Percentiles rank a stretch among this genome's conserved stretches.
Evolutionary conservation across 2,797 vertebrate genomes (phyloP).

Genomic region (Geotrypetes seraphini): DNA sequence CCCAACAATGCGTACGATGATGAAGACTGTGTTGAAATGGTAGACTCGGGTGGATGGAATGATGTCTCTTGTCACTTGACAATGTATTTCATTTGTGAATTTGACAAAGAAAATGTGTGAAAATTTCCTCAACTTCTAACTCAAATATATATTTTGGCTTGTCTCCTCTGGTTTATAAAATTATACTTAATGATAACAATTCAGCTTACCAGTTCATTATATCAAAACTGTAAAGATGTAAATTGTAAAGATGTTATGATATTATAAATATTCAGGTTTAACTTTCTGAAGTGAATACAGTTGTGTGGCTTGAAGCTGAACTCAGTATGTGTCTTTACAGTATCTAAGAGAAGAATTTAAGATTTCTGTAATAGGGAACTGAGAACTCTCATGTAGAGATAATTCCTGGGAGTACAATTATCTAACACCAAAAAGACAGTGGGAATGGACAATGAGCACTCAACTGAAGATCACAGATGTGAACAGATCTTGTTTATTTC

Average conservation of each 20-base stretch:
- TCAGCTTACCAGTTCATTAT: constrained; percentile 9
- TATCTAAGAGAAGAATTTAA: too few species aligned
- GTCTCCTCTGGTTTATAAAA: constrained; percentile 3
- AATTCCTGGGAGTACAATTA: too few species aligned
- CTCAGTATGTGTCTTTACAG: too few species aligned
- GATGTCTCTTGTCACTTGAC: constrained; percentile 86
- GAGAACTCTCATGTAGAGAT: too few species aligned
- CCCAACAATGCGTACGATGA: constrained; percentile 90
- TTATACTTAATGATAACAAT: neutral
- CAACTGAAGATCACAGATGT: too few species aligned
- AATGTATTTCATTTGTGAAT: constrained; percentile 96
- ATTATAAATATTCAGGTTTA: constrained; percentile 37
- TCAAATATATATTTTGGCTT: neutral
- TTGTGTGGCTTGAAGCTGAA: too few species aligned
- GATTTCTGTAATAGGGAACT: too few species aligned
- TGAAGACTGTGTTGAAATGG: constrained; percentile 94
- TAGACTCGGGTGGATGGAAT: constrained; percentile 88
- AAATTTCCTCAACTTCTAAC: too few species aligned
- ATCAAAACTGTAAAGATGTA: constrained; percentile 39
- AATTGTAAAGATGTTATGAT: constrained; percentile 40
- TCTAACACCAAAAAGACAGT: too few species aligned
- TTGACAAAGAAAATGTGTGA: constrained; percentile 78
- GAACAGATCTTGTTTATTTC: too few species aligned
- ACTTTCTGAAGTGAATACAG: constrained; percentile 46
- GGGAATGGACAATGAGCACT: too few species aligned